Conservation (phyloP, 1,140 invertebrate species). For the Stegodyphus dumicola region DNA sequence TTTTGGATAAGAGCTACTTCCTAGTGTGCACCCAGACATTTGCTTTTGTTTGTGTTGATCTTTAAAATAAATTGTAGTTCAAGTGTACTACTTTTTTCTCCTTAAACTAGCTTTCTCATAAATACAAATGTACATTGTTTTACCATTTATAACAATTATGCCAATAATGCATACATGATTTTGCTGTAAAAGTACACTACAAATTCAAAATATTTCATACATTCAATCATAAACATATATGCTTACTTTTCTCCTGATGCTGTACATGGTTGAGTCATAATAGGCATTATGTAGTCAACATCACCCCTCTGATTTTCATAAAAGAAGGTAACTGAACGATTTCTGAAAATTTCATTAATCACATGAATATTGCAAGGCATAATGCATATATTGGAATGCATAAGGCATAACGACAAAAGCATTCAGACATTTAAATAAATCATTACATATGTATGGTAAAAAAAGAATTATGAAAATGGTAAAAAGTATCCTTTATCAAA, state of each 20-base stretch:
- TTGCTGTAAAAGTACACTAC: no score
- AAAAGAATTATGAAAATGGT: no score
- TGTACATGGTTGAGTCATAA: constrained; percentile 70
- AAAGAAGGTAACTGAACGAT: constrained; percentile 67
- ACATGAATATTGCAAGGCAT: no score
- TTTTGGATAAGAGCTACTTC: no score
- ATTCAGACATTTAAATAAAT: background rate
- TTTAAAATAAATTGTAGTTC: no score
- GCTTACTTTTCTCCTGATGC: constrained; percentile 67
- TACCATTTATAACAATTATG: no score
- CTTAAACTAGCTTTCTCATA: no score
- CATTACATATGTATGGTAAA: background rate
- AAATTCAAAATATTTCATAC: background rate
- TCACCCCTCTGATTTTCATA: constrained; percentile 68
- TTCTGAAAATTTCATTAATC: background rate
- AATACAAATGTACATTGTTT: no score
- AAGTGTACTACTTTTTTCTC: no score
- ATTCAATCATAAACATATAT: background rate
- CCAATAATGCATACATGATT: no score
- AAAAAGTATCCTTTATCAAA: background rate
- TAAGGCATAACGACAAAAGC: background rate
- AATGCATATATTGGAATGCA: background rate
- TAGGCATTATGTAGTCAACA: constrained; percentile 67
- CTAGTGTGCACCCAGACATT: no score
- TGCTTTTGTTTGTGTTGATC: no score